Percentiles rank a stretch among this genome's conserved stretches.
phyloP scores from a whole-genome alignment of 2,888 invertebrate species.

The Cheilosia impressa region DNA sequence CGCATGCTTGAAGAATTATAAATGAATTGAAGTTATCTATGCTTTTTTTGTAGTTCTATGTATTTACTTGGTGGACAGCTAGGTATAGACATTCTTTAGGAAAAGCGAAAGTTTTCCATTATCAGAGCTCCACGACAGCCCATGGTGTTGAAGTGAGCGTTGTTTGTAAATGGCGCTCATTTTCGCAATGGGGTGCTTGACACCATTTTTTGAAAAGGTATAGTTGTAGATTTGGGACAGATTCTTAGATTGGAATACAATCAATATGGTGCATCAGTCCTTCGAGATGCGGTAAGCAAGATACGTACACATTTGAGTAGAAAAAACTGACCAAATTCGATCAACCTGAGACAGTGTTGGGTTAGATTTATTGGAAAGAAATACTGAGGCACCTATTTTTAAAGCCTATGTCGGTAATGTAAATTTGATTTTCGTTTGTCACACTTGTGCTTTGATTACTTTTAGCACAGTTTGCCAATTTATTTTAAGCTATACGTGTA shows the following conservation, averaged over 20 bases:
- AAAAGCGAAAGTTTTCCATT: conserved; percentile 46
- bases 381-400: neutral
- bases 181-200: conserved; percentile 44
- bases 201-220: conserved; percentile 25
- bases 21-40: conserved; percentile 15
- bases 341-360: neutral
- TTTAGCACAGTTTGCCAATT: too few relatives aligned
- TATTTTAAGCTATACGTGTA: too few relatives aligned
- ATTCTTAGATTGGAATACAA: conserved; percentile 50
- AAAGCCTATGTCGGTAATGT: neutral
- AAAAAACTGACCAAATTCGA: too few relatives aligned
- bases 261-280: conserved; percentile 44
- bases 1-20: conserved; percentile 41
- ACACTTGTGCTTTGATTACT: too few relatives aligned
- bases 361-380: neutral
- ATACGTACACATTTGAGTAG: neutral
- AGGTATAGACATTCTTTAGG: neutral
- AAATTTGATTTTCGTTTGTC: too few relatives aligned
- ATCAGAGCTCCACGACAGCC: conserved; percentile 14
- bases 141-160: conserved; percentile 24
- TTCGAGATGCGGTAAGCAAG: conserved; percentile 5
- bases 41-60: conserved; percentile 6
- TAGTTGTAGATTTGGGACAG: conserved; percentile 45
- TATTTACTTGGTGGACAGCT: conserved; percentile 7
- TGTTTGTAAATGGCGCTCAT: conserved; percentile 27